A percentile compares a stretch with the other conserved stretches of the same genome.
Conservation (phyloP, 2,113 vertebrate genomes). For the Herpailurus yagouaroundi region DNA sequence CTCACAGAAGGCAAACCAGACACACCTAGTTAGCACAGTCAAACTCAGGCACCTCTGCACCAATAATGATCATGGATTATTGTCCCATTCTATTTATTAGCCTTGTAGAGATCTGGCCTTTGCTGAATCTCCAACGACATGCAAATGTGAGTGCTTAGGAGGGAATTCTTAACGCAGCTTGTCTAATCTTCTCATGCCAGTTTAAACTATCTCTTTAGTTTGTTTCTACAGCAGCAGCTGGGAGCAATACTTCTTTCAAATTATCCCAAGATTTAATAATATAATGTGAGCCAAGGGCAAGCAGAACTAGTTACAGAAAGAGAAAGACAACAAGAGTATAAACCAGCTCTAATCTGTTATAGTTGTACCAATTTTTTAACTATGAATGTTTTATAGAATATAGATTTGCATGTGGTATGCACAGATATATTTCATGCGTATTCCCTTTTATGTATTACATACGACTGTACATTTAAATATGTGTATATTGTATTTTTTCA, state of each 20-base stretch:
- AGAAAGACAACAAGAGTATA: constrained; percentile 73
- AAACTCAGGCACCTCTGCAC: background rate
- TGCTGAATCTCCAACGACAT: background rate
- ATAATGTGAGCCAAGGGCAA: constrained; percentile 77
- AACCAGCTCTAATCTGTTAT: constrained; percentile 49
- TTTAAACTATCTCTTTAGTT: constrained; percentile 69
- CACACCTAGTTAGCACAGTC: background rate
- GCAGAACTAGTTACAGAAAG: constrained; percentile 75
- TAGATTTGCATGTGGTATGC: background rate
- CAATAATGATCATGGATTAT: background rate
- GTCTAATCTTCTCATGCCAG: constrained; percentile 69
- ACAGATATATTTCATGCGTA: background rate
- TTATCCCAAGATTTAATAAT: constrained; percentile 79
- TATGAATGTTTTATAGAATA: constrained; percentile 51
- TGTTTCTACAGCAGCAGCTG: constrained; percentile 77
- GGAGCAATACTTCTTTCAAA: constrained; percentile 81
- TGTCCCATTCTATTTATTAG: background rate
- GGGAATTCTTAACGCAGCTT: background rate
- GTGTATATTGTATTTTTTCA: background rate
- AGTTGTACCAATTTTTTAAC: constrained; percentile 73
- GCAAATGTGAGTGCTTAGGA: background rate
- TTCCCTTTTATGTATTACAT: background rate
- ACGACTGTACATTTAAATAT: background rate
- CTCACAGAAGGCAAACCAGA: background rate
- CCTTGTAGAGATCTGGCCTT: background rate